phyloP scores from a whole-genome alignment of 2,888 invertebrate species.

The Tetranychus truncatus region DNA sequence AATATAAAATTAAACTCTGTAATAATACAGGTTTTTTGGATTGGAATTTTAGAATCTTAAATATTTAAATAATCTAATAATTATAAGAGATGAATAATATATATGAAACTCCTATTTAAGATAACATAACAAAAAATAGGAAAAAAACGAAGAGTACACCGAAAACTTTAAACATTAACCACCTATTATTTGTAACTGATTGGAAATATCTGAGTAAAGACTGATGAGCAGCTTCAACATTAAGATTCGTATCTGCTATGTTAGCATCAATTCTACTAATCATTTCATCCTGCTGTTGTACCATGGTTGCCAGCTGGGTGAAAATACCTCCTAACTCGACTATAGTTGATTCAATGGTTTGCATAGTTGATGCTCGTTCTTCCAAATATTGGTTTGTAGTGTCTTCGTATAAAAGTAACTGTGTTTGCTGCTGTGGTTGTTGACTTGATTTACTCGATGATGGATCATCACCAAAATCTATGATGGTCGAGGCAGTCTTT shows the following conservation, averaged over 20 bases:
- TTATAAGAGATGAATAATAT: too few species aligned
- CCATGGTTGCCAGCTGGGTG: conserved; percentile 85
- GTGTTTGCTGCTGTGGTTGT: conserved; percentile 13
- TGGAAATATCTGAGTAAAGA: conserved; percentile 96
- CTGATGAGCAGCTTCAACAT: conserved; percentile 91
- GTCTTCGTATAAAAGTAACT: conserved; percentile 25
- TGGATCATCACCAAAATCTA: conserved; percentile 12
- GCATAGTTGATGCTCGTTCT: conserved; percentile 90
- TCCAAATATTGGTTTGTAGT: conserved; percentile 62
- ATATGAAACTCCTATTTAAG: conserved; percentile 11
- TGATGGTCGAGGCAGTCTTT: conserved; percentile 13
- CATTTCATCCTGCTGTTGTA: conserved; percentile 95
- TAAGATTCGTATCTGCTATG: conserved; percentile 80
- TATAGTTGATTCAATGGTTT: conserved; percentile 95
- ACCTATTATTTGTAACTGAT: conserved; percentile 85
- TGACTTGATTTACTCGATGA: neutral
- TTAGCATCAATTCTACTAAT: conserved; percentile 72
- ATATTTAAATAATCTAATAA: too few species aligned
- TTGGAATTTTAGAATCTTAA: too few species aligned
- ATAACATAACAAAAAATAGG: conserved; percentile 88
- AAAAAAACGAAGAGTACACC: conserved; percentile 96
- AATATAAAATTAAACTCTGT: too few species aligned
- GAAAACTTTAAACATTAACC: conserved; percentile 98
- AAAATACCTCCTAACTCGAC: conserved; percentile 95
- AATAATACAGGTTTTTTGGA: too few species aligned